Percentiles rank a stretch among this genome's conserved stretches.
Conservation (phyloP, 2,797 vertebrate genomes). For the Spizella passerina region DNA sequence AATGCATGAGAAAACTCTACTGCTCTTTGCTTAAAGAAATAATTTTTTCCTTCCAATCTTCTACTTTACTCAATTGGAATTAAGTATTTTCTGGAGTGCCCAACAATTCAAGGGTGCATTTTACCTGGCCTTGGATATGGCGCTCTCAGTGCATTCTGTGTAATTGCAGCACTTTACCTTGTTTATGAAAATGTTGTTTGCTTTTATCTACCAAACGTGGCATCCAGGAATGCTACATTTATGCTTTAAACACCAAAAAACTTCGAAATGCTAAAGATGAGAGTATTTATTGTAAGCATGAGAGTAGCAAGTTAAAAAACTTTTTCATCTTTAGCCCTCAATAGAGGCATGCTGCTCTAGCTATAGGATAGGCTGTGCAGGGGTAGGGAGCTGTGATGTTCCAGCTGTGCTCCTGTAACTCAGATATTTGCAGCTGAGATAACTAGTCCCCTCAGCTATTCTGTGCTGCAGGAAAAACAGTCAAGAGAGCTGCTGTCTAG, state of each 20-base stretch:
- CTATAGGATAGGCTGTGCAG: constrained; percentile 24
- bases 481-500: background rate
- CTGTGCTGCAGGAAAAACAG: constrained; percentile 37
- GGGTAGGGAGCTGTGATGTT: constrained; percentile 15
- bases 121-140: background rate
- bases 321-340: constrained; percentile 58
- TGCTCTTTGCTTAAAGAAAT: constrained; percentile 5
- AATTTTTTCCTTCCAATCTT: constrained; percentile 3
- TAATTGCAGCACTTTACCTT: constrained; percentile 33
- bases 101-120: background rate
- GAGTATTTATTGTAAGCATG: constrained; percentile 9
- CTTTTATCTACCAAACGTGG: constrained; percentile 20
- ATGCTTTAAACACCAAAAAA: constrained; percentile 33
- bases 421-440: constrained; percentile 52
- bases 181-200: constrained; percentile 31
- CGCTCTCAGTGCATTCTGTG: background rate
- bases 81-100: background rate
- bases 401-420: constrained; percentile 58
- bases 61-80: constrained; percentile 18
- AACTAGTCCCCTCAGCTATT: constrained; percentile 25
- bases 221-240: background rate
- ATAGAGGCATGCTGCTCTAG: constrained; percentile 29
- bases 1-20: background rate
- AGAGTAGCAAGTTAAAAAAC: constrained; percentile 36
- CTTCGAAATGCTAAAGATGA: background rate